Conservation (phyloP, 1,140 invertebrate species). For the Musca domestica region DNA sequence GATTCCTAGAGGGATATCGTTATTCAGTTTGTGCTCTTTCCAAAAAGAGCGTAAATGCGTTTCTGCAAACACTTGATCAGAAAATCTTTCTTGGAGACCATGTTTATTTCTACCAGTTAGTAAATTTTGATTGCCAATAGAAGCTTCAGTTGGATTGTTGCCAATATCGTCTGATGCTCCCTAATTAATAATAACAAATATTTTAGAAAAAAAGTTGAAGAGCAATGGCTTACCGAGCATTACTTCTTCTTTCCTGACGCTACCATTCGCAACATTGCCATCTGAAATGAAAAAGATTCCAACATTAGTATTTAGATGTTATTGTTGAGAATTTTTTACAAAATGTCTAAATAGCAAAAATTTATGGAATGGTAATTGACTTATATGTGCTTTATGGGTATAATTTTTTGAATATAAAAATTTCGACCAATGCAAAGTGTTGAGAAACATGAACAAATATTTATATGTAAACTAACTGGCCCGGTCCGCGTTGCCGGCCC, state of each 20-base stretch:
- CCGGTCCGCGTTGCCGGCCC: too few relatives aligned
- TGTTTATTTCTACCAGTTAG: slow-evolving; percentile 6
- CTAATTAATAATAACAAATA: not conserved
- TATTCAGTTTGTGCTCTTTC: slow-evolving; percentile 7
- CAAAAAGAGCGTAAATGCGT: not conserved
- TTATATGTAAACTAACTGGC: too few relatives aligned
- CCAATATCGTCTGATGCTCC: not conserved
- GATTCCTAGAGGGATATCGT: not conserved
- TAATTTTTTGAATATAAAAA: too few relatives aligned
- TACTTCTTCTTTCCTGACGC: not conserved
- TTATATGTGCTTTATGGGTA: too few relatives aligned
- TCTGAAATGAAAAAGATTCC: too few relatives aligned
- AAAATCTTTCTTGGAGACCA: slow-evolving; percentile 17
- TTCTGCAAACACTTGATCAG: slow-evolving; percentile 15
- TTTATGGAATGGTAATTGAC: too few relatives aligned
- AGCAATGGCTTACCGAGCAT: not conserved
- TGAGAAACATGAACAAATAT: too few relatives aligned
- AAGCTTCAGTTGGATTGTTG: not conserved
- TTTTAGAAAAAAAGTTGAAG: too few relatives aligned
- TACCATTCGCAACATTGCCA: not conserved
- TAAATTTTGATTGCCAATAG: slow-evolving; percentile 16
- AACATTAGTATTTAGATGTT: too few relatives aligned
- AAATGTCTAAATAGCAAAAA: too few relatives aligned
- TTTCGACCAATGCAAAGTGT: too few relatives aligned
- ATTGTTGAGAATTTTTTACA: too few relatives aligned